Evolutionary conservation across 2,113 vertebrate genomes (phyloP).

Genomic region (Xiphophorus maculatus): DNA sequence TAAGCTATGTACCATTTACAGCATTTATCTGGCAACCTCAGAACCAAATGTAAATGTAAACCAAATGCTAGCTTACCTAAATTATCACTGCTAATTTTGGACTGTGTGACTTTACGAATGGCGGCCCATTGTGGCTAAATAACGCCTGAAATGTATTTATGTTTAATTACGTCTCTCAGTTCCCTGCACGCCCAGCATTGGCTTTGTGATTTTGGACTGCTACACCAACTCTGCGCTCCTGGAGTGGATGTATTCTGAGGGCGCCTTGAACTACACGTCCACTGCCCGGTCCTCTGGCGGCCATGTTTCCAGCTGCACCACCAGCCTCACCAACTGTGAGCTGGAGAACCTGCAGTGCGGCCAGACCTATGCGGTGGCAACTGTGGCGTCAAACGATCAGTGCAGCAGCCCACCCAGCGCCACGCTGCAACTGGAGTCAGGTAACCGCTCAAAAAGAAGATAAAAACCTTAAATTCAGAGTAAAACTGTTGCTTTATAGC

Average conservation of each 20-base stretch:
- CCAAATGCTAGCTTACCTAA: too few relatives aligned
- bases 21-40: too few relatives aligned
- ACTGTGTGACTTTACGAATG: too few relatives aligned
- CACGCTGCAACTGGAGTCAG: slow-evolving; percentile 61
- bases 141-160: not conserved
- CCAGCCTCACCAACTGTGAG: slow-evolving; percentile 74
- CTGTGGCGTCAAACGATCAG: slow-evolving; percentile 60
- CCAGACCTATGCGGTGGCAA: slow-evolving; percentile 55
- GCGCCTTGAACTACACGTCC: slow-evolving; percentile 65
- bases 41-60: too few relatives aligned
- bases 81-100: too few relatives aligned
- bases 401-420: slow-evolving; percentile 69
- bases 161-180: slow-evolving; percentile 48
- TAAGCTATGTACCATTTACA: too few relatives aligned
- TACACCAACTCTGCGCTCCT: slow-evolving; percentile 59
- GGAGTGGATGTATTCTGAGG: slow-evolving; percentile 59
- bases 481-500: not conserved
- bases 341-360: slow-evolving; percentile 71
- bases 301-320: slow-evolving; percentile 52
- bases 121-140: not conserved
- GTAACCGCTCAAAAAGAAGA: slow-evolving; percentile 41
- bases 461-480: not conserved
- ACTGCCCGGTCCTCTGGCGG: slow-evolving; percentile 38
- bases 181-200: slow-evolving; percentile 72
- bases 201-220: slow-evolving; percentile 68